These are phyloP conservation scores for Formicarius rufipectus DNA, from an alignment of 2,113 vertebrate genomes.

Conservation along the genomic window DNA sequence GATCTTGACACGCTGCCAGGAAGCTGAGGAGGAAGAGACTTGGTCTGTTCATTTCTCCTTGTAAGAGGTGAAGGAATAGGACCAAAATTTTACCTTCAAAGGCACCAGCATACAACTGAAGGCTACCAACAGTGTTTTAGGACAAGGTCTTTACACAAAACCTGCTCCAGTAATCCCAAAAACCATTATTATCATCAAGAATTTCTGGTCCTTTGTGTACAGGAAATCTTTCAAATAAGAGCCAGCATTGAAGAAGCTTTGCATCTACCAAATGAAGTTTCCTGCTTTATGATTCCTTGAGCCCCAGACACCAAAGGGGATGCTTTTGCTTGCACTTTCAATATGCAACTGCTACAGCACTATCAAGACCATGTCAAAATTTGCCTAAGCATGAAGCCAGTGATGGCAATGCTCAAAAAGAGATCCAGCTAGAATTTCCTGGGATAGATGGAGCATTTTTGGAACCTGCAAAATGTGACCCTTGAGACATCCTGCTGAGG, in stretches of 20 bases:
- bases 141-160: background rate
- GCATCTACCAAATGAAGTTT: background rate
- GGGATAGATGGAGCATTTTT: background rate
- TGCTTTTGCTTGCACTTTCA: background rate
- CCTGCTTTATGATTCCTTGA: background rate
- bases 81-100: background rate
- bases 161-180: background rate
- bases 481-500: background rate
- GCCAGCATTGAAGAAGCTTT: background rate
- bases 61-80: background rate
- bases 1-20: background rate
- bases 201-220: background rate
- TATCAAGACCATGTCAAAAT: background rate
- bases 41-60: background rate
- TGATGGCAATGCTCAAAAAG: background rate
- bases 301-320: background rate
- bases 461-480: background rate
- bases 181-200: background rate
- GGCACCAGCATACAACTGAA: background rate
- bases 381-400: background rate
- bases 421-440: background rate
- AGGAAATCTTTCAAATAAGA: background rate
- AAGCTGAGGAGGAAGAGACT: background rate
- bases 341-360: background rate
- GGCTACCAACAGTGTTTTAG: background rate